Percentiles rank a stretch among this genome's conserved stretches.
Conservation (phyloP, 2,113 vertebrate species). For the Notiomystis cincta region DNA sequence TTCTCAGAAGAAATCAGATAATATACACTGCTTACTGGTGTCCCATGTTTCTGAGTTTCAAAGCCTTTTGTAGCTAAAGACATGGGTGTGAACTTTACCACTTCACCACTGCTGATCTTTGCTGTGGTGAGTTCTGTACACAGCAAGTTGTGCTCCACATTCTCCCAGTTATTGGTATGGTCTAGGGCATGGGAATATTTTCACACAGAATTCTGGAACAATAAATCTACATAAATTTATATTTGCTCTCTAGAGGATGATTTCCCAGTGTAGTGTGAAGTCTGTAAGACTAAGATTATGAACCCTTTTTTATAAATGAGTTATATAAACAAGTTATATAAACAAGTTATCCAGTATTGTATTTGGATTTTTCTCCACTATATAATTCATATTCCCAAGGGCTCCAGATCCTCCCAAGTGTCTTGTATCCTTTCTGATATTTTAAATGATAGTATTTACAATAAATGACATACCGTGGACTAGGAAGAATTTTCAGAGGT, state of each 20-base stretch:
- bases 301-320: background rate
- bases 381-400: background rate
- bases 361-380: background rate
- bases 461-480: background rate
- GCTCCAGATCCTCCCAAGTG: background rate
- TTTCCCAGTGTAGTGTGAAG: background rate
- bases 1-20: background rate
- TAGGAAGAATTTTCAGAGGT: background rate
- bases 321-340: background rate
- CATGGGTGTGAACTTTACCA: background rate
- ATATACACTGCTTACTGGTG: background rate
- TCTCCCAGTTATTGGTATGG: background rate
- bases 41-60: background rate
- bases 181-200: background rate
- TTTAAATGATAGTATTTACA: background rate
- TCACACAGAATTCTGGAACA: background rate
- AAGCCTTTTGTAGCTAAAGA: background rate
- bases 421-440: background rate
- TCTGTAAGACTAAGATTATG: background rate
- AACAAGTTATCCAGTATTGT: background rate
- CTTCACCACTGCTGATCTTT: background rate
- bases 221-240: background rate
- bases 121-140: background rate
- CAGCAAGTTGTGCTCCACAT: background rate
- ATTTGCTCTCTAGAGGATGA: fast-evolving